Evolutionary conservation across 2,797 vertebrate species (phyloP).

Genomic region (Galagoides demidoff): DNA sequence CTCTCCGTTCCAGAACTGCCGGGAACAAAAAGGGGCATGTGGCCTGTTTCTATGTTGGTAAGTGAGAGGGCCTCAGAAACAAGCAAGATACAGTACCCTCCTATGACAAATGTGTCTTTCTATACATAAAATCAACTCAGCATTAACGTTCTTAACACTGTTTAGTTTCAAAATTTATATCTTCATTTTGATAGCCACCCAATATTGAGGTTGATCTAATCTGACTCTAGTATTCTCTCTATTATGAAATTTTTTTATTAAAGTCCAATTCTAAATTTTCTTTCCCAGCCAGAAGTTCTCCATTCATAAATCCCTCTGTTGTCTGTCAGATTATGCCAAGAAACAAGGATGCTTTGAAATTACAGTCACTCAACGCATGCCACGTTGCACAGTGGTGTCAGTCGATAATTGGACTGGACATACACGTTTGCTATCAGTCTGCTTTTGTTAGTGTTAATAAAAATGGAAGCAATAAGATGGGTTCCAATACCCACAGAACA

Average conservation of each 20-base stretch:
- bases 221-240: slow-evolving; percentile 1
- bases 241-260: slow-evolving; percentile 38
- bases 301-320: slow-evolving; percentile 8
- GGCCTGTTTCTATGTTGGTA: neutral
- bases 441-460: neutral
- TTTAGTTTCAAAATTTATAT: slow-evolving; percentile 18
- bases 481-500: neutral
- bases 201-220: slow-evolving; percentile 1
- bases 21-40: neutral
- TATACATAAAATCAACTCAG: neutral
- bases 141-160: neutral
- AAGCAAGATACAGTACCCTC: neutral
- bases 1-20: neutral
- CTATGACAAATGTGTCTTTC: neutral
- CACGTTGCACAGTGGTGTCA: neutral
- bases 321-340: neutral
- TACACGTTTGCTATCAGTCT: neutral
- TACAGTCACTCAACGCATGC: neutral
- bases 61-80: neutral
- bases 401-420: neutral
- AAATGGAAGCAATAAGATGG: neutral
- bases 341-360: slow-evolving; percentile 12
- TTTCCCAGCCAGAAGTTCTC: neutral
- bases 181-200: neutral
- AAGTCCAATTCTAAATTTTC: slow-evolving; percentile 40